Evolutionary conservation across 2,797 vertebrate genomes (phyloP).

Genomic region (Fistularia commersonii): DNA sequence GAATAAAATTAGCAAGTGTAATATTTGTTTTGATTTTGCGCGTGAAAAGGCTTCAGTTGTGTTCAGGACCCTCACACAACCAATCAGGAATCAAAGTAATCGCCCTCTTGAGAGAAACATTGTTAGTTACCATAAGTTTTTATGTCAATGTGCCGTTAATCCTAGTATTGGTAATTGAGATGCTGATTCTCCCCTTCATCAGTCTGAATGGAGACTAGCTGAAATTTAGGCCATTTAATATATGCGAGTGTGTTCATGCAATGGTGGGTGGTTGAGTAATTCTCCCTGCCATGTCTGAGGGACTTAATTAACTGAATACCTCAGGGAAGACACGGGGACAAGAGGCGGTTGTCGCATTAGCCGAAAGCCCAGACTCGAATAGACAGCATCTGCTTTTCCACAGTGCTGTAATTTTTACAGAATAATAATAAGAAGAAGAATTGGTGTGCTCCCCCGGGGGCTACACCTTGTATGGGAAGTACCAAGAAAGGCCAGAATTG

Average conservation of each 20-base stretch:
- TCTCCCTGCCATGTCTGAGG: constrained; percentile 47
- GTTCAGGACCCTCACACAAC: no score
- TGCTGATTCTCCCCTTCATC: constrained; percentile 15
- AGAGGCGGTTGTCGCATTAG: constrained; percentile 65
- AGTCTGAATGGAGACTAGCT: no score
- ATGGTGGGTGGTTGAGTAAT: constrained; percentile 33
- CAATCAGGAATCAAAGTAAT: no score
- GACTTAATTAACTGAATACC: constrained; percentile 68
- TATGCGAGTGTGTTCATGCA: constrained; percentile 28
- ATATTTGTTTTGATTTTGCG: no score
- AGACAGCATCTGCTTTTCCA: constrained; percentile 56
- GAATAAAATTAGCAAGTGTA: no score
- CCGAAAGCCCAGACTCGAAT: constrained; percentile 30
- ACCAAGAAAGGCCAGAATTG: constrained; percentile 29
- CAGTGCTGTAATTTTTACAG: constrained; percentile 53
- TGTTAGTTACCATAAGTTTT: no score
- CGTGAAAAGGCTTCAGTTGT: no score
- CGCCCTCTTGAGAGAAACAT: no score
- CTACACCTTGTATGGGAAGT: constrained; percentile 46
- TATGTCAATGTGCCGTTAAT: no score
- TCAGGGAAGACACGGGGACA: constrained; percentile 49
- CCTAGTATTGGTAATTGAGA: background rate
- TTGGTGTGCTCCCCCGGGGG: constrained; percentile 43
- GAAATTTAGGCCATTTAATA: constrained; percentile 12
- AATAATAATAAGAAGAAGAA: constrained; percentile 65